Evolutionary conservation across 1,140 invertebrate genomes (phyloP).

Genomic region (Lucilia sericata): DNA sequence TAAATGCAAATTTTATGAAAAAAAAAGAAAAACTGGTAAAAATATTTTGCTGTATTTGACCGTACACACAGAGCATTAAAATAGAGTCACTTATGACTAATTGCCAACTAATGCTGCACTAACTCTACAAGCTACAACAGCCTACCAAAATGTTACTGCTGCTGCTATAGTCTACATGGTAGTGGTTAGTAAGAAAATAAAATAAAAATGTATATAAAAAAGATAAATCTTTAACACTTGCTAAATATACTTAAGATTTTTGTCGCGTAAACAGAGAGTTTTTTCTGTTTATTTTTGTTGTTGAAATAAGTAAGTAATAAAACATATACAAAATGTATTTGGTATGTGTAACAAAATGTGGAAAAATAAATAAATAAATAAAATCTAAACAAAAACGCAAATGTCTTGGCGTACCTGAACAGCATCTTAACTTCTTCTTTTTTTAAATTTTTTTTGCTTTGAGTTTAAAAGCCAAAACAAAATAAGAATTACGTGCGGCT

Average conservation of each 20-base stretch:
- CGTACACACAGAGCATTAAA: not conserved
- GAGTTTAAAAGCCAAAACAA: no score
- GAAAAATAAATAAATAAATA: conserved; percentile 24
- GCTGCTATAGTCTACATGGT: not conserved
- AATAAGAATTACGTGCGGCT: not conserved
- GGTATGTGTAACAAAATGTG: conserved; percentile 26
- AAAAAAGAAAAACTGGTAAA: not conserved
- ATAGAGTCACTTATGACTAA: conserved; percentile 19
- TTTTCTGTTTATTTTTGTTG: not conserved
- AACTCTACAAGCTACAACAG: not conserved
- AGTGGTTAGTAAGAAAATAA: not conserved
- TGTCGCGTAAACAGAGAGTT: conserved; percentile 10
- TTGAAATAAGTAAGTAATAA: conserved; percentile 2
- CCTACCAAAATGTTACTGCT: not conserved
- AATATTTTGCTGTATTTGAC: not conserved
- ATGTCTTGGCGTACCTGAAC: not conserved
- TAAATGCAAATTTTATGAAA: not conserved
- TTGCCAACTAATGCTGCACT: conserved; percentile 14
- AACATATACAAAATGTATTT: not conserved
- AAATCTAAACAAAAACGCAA: not conserved
- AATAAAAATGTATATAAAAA: not conserved
- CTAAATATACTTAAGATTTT: conserved; percentile 24
- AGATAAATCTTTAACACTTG: conserved; percentile 29
- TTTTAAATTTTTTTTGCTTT: no score
- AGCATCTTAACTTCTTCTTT: not conserved